These are phyloP conservation scores for Stictonetta naevosa DNA, from an alignment of 2,113 vertebrate species.

Conservation along the genomic window DNA sequence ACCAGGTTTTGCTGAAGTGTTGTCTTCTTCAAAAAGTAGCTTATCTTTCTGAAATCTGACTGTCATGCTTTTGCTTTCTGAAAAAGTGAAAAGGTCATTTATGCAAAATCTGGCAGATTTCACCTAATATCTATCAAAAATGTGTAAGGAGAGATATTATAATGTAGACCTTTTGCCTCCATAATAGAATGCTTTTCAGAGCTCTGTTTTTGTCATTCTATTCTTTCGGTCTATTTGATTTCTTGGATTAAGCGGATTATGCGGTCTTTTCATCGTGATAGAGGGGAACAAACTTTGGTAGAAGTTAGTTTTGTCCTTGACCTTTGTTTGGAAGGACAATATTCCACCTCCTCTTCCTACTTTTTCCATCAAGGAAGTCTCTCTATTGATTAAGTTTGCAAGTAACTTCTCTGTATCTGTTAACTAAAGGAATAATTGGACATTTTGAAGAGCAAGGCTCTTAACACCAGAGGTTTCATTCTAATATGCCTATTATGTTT, in stretches of 20 bases:
- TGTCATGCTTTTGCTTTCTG: background rate
- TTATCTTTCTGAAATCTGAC: background rate
- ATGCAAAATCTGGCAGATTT: background rate
- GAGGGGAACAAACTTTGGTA: accelerated
- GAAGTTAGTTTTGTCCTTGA: background rate
- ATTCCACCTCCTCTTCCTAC: background rate
- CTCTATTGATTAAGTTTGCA: background rate
- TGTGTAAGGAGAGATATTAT: background rate
- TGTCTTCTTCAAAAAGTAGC: background rate
- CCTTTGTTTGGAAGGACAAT: background rate
- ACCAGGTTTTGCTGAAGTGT: background rate
- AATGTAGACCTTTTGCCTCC: background rate
- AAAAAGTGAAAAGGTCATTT: background rate
- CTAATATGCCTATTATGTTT: background rate
- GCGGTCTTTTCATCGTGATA: background rate
- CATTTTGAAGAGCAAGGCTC: background rate
- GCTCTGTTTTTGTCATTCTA: background rate
- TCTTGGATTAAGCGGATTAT: background rate
- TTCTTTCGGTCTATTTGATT: background rate
- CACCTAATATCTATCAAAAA: background rate
- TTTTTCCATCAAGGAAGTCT: background rate
- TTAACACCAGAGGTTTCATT: background rate
- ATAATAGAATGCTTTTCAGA: background rate
- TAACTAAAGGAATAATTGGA: background rate
- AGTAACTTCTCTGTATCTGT: background rate